Conservation (phyloP, 1,140 invertebrate genomes). For the Latrodectus geometricus region DNA sequence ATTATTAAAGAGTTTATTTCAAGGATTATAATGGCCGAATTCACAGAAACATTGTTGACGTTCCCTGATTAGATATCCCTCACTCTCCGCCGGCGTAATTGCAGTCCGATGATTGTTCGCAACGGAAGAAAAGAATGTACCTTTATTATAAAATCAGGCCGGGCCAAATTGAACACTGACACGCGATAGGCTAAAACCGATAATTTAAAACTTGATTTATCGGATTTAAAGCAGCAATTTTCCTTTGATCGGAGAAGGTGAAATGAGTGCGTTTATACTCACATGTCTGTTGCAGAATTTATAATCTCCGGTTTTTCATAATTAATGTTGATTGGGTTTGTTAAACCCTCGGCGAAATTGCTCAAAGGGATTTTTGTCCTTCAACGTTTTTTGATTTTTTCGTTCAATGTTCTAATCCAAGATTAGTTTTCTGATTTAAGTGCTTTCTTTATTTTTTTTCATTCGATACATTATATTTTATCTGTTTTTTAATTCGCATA, state of each 20-base stretch:
- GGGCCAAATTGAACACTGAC: slow-evolving; percentile 49
- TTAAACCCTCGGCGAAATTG: slow-evolving; percentile 2
- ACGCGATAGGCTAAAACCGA: slow-evolving; percentile 55
- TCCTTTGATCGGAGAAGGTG: background rate
- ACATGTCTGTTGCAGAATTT: slow-evolving; percentile 19
- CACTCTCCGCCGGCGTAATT: slow-evolving; percentile 23
- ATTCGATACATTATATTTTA: too few species aligned
- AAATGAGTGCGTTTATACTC: background rate
- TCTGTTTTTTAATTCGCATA: too few species aligned
- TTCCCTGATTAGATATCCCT: slow-evolving; percentile 13
- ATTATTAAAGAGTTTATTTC: slow-evolving; percentile 7
- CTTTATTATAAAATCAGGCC: slow-evolving; percentile 53
- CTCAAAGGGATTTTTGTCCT: background rate
- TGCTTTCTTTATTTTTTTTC: background rate
- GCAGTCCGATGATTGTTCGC: slow-evolving; percentile 39
- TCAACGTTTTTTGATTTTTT: background rate
- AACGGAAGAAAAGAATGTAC: slow-evolving; percentile 35
- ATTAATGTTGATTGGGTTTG: slow-evolving; percentile 33
- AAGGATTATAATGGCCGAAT: background rate
- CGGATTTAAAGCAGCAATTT: slow-evolving; percentile 54
- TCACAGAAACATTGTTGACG: slow-evolving; percentile 34
- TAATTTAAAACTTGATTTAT: slow-evolving; percentile 61
- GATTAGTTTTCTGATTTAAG: background rate
- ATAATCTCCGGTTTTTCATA: slow-evolving; percentile 6
- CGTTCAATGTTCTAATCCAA: background rate